A percentile compares a stretch with the other conserved stretches of the same genome.
These are phyloP conservation scores for Periphyllus acericola DNA, from an alignment of 2,888 invertebrate genomes.

Conservation along the genomic window DNA sequence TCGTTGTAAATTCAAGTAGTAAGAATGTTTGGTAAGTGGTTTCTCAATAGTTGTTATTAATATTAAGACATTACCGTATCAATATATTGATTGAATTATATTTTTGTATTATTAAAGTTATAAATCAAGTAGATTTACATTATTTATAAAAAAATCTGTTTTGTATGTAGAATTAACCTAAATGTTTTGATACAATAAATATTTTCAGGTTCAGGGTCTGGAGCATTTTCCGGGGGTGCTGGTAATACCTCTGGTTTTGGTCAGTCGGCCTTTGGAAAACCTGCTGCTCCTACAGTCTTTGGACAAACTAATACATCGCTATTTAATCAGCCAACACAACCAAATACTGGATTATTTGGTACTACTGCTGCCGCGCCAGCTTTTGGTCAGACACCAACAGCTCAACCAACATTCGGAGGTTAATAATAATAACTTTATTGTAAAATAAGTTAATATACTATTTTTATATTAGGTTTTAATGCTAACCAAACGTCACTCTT, in stretches of 20 bases:
- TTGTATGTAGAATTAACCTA: too few species aligned
- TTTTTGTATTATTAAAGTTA: too few species aligned
- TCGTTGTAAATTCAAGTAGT: neutral
- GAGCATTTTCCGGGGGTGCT: constrained; percentile 55
- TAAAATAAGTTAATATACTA: constrained; percentile 14
- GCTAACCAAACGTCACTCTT: constrained; percentile 66
- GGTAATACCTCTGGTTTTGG: constrained; percentile 67
- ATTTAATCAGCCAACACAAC: constrained; percentile 66
- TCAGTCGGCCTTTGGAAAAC: constrained; percentile 71
- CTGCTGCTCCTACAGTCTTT: constrained; percentile 75
- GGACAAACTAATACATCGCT: constrained; percentile 70
- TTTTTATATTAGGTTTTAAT: constrained; percentile 56
- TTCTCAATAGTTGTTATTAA: neutral
- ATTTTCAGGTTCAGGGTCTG: constrained; percentile 45
- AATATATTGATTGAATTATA: too few species aligned
- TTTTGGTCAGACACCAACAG: constrained; percentile 75
- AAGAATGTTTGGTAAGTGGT: constrained; percentile 60
- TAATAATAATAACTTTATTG: constrained; percentile 7
- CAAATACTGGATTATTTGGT: constrained; percentile 72
- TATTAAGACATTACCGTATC: neutral
- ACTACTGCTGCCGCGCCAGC: constrained; percentile 73
- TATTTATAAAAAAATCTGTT: too few species aligned
- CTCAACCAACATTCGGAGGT: constrained; percentile 67
- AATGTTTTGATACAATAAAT: too few species aligned
- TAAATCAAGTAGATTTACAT: too few species aligned